Base-by-base conservation (phyloP, 2,797 vertebrate species). In the Heteromormyrus szaboi region DNA sequence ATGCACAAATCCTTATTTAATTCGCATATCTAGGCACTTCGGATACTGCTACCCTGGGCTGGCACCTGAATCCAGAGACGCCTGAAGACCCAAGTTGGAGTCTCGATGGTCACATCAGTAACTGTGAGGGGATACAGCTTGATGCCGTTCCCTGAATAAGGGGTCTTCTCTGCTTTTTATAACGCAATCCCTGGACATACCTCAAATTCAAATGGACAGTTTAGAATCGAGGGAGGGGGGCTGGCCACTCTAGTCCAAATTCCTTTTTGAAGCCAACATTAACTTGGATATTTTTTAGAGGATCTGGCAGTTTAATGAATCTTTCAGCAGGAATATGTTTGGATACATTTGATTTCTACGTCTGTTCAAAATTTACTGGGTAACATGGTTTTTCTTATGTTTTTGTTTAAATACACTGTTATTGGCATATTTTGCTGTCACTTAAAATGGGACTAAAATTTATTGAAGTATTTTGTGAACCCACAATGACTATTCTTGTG, bases 21-120 rank as follows among this genome's bases (percentile, higher is more conserved):
- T 96, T 96, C 93, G 94, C 96, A 96, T 95, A 94, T 96, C 92
- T 96, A 97, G 96, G 96, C 91, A 93, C 95, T 93, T 93, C 92
- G 96, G 96, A 96, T 94, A 94, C 7, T 93, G 95, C 94, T 93
- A 95, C 91, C 93, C 95, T 94, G 92, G 93, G 94, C 94, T 95
- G 93, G 92, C 95, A 91, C 93, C 95, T 92, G 94, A 95, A 93
- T 90, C 93, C 93, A 92, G 95, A 93, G 95, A 95, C 95, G 94
- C 93, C 92, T 93, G 95, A 96, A 95, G 95, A 95, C 93, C 92
- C 95, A 95, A 95, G 95, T 90, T 90, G 91, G 89, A 90, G 92
- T 94, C 92, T 93, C 94, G 93, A 93, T 91, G 93, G 93, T 91
- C 92, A 92, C 92, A 91, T 89, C 92, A 93, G 93, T 92, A 93